phyloP scores from a whole-genome alignment of 2,797 vertebrate genomes.

The Sebastes cheni region DNA sequence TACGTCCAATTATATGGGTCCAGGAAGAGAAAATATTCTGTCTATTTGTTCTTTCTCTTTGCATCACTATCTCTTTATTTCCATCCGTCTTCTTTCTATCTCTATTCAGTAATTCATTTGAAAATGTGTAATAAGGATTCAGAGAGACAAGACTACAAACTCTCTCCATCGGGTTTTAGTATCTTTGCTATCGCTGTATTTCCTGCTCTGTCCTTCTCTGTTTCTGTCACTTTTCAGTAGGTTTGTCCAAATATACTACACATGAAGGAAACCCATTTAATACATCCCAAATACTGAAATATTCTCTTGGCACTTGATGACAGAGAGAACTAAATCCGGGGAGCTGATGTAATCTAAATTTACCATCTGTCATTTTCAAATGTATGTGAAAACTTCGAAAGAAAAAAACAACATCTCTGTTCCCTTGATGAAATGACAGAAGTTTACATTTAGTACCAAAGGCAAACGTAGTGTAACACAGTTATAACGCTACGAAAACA shows the following conservation, averaged over 20 bases:
- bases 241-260: background rate
- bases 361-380: background rate
- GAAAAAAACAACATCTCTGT: background rate
- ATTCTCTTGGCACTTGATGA: background rate
- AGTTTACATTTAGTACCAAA: background rate
- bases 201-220: background rate
- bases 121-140: background rate
- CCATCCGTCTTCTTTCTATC: background rate
- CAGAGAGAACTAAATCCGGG: background rate
- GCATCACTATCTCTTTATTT: background rate
- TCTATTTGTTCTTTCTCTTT: background rate
- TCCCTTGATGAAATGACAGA: background rate
- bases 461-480: background rate
- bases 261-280: background rate
- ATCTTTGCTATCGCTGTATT: background rate
- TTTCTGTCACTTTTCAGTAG: background rate
- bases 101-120: background rate
- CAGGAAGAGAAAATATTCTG: background rate
- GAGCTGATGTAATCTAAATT: background rate
- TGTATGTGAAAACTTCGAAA: background rate
- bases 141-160: background rate
- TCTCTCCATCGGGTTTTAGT: background rate
- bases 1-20: background rate
- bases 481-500: background rate
- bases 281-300: background rate